A percentile compares a stretch with the other conserved stretches of the same genome.
Evolutionary conservation across 2,113 vertebrate species (phyloP).

Genomic region (Archocentrus centrarchus): DNA sequence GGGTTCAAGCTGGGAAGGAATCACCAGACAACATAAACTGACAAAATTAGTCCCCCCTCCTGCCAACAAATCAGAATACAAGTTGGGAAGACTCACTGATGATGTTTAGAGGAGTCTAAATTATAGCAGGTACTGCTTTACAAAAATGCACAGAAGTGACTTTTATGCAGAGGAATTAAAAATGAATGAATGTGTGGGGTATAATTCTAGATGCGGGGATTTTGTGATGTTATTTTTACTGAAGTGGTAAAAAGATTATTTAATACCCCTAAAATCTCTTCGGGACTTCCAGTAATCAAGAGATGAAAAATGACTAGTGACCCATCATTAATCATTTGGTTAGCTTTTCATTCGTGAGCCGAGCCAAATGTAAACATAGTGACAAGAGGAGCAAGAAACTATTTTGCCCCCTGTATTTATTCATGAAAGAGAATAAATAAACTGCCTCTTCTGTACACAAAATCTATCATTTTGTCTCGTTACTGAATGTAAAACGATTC

Average conservation of each 20-base stretch:
- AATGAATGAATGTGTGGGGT: neutral
- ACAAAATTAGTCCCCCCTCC: conserved; percentile 35
- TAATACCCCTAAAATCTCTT: neutral
- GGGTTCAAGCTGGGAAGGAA: conserved; percentile 40
- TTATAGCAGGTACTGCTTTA: conserved; percentile 7
- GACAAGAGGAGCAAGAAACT: conserved; percentile 17
- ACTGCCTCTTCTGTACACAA: neutral
- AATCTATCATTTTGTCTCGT: conserved; percentile 26
- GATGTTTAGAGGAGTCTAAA: conserved; percentile 3
- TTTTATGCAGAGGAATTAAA: conserved; percentile 1
- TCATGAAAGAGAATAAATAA: conserved; percentile 41
- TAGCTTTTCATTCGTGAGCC: conserved; percentile 26
- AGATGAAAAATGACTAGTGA: conserved; percentile 24
- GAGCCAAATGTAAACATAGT: conserved; percentile 31
- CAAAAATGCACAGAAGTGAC: neutral
- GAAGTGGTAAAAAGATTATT: conserved; percentile 7
- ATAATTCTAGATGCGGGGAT: neutral
- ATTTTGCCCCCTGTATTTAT: conserved; percentile 33
- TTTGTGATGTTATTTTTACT: conserved; percentile 12
- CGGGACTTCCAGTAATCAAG: neutral
- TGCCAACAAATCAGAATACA: conserved; percentile 34
- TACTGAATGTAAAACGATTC: neutral
- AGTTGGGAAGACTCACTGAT: conserved; percentile 14
- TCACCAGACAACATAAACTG: conserved; percentile 37
- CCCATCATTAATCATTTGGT: conserved; percentile 31